phyloP scores from a whole-genome alignment of 2,888 invertebrate genomes.

The Acanthosepion pharaonis region DNA sequence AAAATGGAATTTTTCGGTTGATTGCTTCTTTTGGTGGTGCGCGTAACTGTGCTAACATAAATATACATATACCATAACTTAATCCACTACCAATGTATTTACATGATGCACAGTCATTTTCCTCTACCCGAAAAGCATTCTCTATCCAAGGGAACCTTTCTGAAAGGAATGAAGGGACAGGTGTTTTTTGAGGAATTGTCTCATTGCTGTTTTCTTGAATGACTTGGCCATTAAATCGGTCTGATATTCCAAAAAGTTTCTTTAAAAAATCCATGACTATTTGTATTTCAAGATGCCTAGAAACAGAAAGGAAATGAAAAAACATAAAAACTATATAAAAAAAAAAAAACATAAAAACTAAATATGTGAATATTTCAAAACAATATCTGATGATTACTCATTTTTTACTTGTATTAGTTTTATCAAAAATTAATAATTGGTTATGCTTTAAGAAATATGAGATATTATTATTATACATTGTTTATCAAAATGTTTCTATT shows the following conservation, averaged over 20 bases:
- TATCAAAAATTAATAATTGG: no score
- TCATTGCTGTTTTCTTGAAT: background rate
- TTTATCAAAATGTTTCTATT: no score
- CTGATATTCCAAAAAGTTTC: background rate
- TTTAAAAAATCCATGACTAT: background rate
- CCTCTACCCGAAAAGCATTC: slow-evolving; percentile 34
- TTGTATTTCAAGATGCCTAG: background rate
- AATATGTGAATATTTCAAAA: no score
- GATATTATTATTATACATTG: no score
- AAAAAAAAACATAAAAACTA: no score
- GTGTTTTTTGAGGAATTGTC: background rate
- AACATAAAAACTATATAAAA: no score
- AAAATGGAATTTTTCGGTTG: background rate
- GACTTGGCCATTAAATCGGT: background rate
- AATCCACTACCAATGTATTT: slow-evolving; percentile 40
- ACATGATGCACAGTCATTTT: slow-evolving; percentile 37
- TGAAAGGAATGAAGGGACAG: background rate
- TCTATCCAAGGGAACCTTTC: slow-evolving; percentile 41
- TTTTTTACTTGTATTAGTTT: no score
- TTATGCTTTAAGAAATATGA: no score
- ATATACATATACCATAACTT: background rate
- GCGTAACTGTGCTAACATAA: background rate
- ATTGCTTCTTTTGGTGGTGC: background rate
- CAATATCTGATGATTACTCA: no score
- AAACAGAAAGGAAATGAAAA: background rate